Evolutionary conservation across 2,888 invertebrate species (phyloP).

Genomic region (Cheiracanthium punctorium): DNA sequence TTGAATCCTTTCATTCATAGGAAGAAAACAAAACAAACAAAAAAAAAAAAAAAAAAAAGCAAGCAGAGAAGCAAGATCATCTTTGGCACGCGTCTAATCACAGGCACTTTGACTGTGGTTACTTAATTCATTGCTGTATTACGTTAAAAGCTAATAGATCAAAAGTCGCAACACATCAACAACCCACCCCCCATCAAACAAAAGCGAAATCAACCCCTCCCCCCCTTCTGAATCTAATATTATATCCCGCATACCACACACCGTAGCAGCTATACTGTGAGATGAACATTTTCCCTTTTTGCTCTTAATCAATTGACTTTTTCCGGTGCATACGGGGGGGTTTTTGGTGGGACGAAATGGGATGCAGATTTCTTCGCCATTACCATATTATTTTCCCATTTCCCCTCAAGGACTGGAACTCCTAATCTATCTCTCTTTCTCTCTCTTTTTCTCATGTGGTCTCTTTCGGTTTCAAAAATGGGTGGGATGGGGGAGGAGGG

Average conservation of each 20-base stretch:
- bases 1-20: too few species aligned
- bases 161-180: constrained; percentile 42
- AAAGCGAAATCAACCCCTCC: constrained; percentile 20
- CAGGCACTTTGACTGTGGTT: constrained; percentile 58
- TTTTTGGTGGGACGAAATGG: constrained; percentile 4
- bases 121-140: constrained; percentile 46
- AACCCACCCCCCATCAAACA: constrained; percentile 13
- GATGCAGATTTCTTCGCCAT: constrained; percentile 65
- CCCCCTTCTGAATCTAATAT: neutral
- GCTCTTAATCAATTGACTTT: constrained; percentile 67
- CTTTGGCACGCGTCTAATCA: constrained; percentile 18
- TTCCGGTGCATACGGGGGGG: constrained; percentile 12
- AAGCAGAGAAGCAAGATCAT: neutral
- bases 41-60: too few species aligned
- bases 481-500: constrained; percentile 1
- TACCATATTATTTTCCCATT: constrained; percentile 69
- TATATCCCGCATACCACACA: constrained; percentile 28
- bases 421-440: constrained; percentile 38
- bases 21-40: too few species aligned
- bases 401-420: constrained; percentile 39
- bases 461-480: constrained; percentile 9
- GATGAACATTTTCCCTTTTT: constrained; percentile 39
- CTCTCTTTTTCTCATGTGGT: constrained; percentile 4
- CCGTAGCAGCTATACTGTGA: neutral
- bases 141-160: constrained; percentile 69